Evolutionary conservation across 1,140 invertebrate species (phyloP).

Genomic region (Lucilia cuprina): DNA sequence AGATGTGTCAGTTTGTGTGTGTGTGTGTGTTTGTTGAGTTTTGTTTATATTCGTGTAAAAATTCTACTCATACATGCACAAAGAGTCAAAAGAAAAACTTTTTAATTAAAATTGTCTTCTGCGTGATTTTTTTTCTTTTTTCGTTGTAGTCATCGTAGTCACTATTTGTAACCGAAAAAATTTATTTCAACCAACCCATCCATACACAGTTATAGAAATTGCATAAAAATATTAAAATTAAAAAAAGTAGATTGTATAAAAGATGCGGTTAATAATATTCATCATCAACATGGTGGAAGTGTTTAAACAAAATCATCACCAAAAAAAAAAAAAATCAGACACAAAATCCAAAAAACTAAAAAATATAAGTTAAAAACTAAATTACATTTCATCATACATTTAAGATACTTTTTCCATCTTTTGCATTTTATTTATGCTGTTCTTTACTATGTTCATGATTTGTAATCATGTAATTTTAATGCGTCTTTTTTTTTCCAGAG

Average conservation of each 20-base stretch:
- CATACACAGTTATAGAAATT: background rate
- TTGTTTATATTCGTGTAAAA: slow-evolving; percentile 20
- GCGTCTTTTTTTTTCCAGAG: background rate
- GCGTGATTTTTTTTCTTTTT: slow-evolving; percentile 18
- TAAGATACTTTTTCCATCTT: background rate
- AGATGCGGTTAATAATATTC: slow-evolving; percentile 33
- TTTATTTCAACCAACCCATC: background rate
- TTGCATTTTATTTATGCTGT: background rate
- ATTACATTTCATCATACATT: slow-evolving; percentile 31
- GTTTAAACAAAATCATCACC: background rate
- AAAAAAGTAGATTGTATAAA: slow-evolving; percentile 19
- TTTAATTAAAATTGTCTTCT: slow-evolving; percentile 35
- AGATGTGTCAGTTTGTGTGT: no score
- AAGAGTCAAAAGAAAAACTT: slow-evolving; percentile 30
- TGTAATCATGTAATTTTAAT: slow-evolving; percentile 30
- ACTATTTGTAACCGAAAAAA: background rate
- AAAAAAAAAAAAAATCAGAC: background rate
- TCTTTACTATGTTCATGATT: background rate
- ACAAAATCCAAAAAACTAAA: background rate
- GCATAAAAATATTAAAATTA: background rate
- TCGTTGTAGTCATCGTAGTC: background rate
- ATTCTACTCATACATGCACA: slow-evolving; percentile 8
- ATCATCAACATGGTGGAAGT: background rate
- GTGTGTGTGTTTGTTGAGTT: no score
- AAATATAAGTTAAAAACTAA: slow-evolving; percentile 28